Percentiles rank a stretch among this genome's conserved stretches.
These are phyloP conservation scores for Dynastes tityus DNA, from an alignment of 2,888 invertebrate genomes.

Conservation along the genomic window DNA sequence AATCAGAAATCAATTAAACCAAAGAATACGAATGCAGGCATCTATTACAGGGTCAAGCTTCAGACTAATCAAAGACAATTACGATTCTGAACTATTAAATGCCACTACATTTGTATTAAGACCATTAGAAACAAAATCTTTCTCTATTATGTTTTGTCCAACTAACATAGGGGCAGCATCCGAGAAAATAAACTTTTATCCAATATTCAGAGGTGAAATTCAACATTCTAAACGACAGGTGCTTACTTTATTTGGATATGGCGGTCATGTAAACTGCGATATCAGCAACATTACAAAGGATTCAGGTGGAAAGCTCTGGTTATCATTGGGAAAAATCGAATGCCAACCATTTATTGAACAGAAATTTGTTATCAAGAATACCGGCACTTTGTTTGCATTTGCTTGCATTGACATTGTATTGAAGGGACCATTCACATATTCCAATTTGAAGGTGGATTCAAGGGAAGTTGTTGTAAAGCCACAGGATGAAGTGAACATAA, in stretches of 20 bases:
- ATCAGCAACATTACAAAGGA: conserved; percentile 73
- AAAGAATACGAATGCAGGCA: conserved; percentile 74
- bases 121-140: conserved; percentile 74
- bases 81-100: conserved; percentile 66
- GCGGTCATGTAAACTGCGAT: conserved; percentile 73
- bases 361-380: conserved; percentile 73
- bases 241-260: conserved; percentile 73
- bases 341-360: conserved; percentile 69
- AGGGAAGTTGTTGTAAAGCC: conserved; percentile 63
- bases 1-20: conserved; percentile 74
- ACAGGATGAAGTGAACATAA: conserved; percentile 61
- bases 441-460: conserved; percentile 62
- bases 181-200: conserved; percentile 74
- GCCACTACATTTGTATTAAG: conserved; percentile 70
- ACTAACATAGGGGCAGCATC: conserved; percentile 72
- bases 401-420: conserved; percentile 64
- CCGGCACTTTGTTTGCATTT: conserved; percentile 74
- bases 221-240: conserved; percentile 34
- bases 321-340: conserved; percentile 74
- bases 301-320: conserved; percentile 74
- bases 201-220: conserved; percentile 64
- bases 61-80: conserved; percentile 67
- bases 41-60: conserved; percentile 71
- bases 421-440: conserved; percentile 60
- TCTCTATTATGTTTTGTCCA: conserved; percentile 74